A percentile compares a stretch with the other conserved stretches of the same genome.
phyloP scores from a whole-genome alignment of 2,797 vertebrate species.

The Tadarida brasiliensis region DNA sequence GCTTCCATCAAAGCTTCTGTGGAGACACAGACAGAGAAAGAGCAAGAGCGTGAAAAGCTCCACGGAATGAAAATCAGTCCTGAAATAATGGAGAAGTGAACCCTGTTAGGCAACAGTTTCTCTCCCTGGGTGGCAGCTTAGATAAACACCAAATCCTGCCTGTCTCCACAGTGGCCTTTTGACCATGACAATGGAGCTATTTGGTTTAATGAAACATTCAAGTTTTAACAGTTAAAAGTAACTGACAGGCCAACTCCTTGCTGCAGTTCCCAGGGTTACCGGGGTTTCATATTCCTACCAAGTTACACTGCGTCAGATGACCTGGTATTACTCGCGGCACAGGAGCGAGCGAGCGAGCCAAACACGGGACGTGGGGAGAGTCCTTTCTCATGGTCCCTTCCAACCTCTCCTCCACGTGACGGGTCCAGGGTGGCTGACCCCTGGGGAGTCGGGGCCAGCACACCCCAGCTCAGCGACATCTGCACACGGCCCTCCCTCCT shows the following conservation, averaged over 20 bases:
- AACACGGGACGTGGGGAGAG: conserved; percentile 60
- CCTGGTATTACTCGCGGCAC: conserved; percentile 28
- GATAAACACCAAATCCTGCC: conserved; percentile 76
- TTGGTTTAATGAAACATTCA: conserved; percentile 79
- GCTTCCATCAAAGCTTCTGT: not conserved
- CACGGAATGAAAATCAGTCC: not conserved
- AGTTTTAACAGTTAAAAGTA: conserved; percentile 78
- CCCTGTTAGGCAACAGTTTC: not conserved
- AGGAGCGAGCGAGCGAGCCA: not conserved
- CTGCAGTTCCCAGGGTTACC: conserved; percentile 80
- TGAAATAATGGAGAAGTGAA: not conserved
- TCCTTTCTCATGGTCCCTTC: conserved; percentile 78
- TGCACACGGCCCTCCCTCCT: accelerated
- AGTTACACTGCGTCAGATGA: conserved; percentile 72
- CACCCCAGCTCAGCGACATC: not conserved
- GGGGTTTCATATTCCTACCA: conserved; percentile 66
- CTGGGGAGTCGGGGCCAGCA: conserved; percentile 40
- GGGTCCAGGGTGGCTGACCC: not conserved
- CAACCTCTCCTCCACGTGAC: not conserved
- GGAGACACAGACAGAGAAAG: not conserved
- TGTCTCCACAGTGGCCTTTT: conserved; percentile 78
- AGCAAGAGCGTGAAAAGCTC: not conserved
- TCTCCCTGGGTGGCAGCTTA: conserved; percentile 71
- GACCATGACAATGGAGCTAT: conserved; percentile 78
- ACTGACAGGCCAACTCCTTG: conserved; percentile 70